Conservation (phyloP, 2,113 vertebrate species). For the Prolemur simus region DNA sequence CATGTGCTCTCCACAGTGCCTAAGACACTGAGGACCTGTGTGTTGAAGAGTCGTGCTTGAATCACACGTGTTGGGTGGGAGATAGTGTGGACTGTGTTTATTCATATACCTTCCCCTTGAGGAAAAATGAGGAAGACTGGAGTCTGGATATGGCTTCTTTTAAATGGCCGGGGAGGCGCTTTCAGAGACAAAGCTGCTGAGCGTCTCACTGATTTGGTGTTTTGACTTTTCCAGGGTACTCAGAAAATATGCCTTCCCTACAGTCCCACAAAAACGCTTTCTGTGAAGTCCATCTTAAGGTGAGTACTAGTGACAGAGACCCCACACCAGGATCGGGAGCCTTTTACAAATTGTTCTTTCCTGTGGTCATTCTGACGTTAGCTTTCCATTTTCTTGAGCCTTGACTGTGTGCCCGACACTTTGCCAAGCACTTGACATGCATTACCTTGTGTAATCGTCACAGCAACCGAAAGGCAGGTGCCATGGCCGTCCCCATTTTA, state of each 20-base stretch:
- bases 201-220: conserved; percentile 22
- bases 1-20: not conserved
- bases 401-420: not conserved
- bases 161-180: not conserved
- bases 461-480: not conserved
- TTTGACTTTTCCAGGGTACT: conserved; percentile 89
- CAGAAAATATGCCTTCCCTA: conserved; percentile 99
- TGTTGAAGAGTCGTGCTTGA: not conserved
- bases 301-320: conserved; percentile 76
- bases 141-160: not conserved
- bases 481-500: not conserved
- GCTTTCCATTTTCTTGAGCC: not conserved
- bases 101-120: not conserved
- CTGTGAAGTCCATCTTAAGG: conserved; percentile 99
- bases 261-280: conserved; percentile 98
- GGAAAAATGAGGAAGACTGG: not conserved
- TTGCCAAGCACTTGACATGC: not conserved
- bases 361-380: not conserved
- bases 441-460: not conserved
- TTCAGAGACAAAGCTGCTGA: not conserved
- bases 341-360: not conserved
- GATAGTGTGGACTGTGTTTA: not conserved
- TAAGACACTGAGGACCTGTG: rapidly evolving
- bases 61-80: too few species aligned
- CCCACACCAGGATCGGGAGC: not conserved